Evolutionary conservation across 2,113 vertebrate genomes (phyloP).

Genomic region (Anarrhichthys ocellatus): DNA sequence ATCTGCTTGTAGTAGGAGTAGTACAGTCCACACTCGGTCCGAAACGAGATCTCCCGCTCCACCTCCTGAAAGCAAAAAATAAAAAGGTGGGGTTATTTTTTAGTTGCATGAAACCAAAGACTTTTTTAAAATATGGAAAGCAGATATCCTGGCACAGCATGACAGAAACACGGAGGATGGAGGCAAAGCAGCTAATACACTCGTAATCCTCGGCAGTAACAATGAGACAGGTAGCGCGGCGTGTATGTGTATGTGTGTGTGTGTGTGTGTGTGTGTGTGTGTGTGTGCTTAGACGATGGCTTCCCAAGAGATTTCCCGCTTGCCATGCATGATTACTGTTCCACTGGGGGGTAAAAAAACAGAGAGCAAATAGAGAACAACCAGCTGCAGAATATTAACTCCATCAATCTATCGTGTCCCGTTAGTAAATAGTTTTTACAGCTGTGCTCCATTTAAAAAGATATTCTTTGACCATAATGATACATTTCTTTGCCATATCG

Average conservation of each 20-base stretch:
- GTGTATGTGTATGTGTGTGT: not conserved
- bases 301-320: constrained; percentile 34
- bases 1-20: constrained; percentile 99
- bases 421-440: constrained; percentile 26
- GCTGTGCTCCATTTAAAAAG: constrained; percentile 23
- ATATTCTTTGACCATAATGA: not conserved
- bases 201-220: constrained; percentile 47
- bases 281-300: constrained; percentile 10
- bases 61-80: constrained; percentile 88
- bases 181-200: constrained; percentile 44
- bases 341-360: constrained; percentile 20
- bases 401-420: constrained; percentile 10
- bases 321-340: constrained; percentile 49
- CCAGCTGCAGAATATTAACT: constrained; percentile 48
- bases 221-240: constrained; percentile 46
- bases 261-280: not conserved
- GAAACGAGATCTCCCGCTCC: constrained; percentile 97
- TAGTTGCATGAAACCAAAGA: not conserved
- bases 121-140: constrained; percentile 54
- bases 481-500: not conserved
- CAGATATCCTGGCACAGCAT: constrained; percentile 63
- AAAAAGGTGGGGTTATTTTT: not conserved
- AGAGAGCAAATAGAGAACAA: constrained; percentile 37
- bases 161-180: constrained; percentile 49
- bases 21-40: constrained; percentile 97